Base-by-base conservation (phyloP, 2,888 invertebrate species). In the Apoda limacodes region DNA sequence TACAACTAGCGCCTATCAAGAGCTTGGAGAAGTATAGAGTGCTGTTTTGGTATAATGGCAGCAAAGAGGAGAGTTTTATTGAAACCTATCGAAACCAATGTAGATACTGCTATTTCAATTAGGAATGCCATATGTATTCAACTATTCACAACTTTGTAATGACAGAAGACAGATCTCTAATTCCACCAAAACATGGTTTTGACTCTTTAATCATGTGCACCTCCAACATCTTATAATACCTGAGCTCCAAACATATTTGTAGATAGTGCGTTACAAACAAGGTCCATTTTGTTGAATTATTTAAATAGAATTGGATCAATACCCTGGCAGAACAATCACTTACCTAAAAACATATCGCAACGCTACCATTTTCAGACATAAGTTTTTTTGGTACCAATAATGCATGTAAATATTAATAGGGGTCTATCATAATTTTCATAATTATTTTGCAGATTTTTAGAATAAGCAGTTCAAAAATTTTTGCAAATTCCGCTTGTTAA, bases 11-110 rank as follows among this genome's bases (percentile, higher is more conserved):
- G 34, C 21, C 38, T 40, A 23, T 33, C 35, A 14, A 35, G 35
- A 31, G 40, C 35, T 26, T 27, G 38, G 24, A 31, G 25, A 38
- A 29, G 28, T 26, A 35, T 35, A 6, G 36, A 41, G 24, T 34
- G 33, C 22, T 30, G 30, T 34, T 41, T 39, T 32, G 41, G 35
- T 30, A 40, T 42, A 35, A 32, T 34, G 30, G 19, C 34, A 30
- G 25, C 37, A 37, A 40, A 41, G 34, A 39, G 35, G 38, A 35
- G 36, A 12, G 32, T 39, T 20, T 33, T 40, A 25, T 23, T 21
- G 29, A 37, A 35, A 31, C 23, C 37, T 22, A 33, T 40, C 17
- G 33, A 38, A 31, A 34, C 31, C 7, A 35, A 34, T 19, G 26
- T 33, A 22, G 23, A 28, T 33, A 35, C 28, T 30, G 29, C 35